Percentiles rank a stretch among this genome's conserved stretches.
Evolutionary conservation across 2,888 invertebrate species (phyloP).

Genomic region (Spisula solida): DNA sequence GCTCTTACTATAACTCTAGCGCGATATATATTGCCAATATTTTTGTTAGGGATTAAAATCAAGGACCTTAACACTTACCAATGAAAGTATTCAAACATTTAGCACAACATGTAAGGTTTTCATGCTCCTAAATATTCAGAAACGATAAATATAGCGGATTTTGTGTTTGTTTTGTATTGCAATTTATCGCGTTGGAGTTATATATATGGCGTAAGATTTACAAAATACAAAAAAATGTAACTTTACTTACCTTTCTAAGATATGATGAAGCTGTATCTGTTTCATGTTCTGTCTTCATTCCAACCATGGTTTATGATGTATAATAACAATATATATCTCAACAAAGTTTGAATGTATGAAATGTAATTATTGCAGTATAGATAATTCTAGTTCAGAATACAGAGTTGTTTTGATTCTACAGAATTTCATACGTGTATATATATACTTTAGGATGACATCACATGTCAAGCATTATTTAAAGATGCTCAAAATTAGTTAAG

Average conservation of each 20-base stretch:
- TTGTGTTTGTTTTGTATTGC: too few species aligned
- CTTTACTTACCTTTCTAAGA: conserved; percentile 37
- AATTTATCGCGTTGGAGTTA: too few species aligned
- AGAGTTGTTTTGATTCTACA: background rate
- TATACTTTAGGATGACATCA: background rate
- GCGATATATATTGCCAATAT: too few species aligned
- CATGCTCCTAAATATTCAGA: too few species aligned
- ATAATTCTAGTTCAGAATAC: background rate
- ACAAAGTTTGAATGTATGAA: background rate
- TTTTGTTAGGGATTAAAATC: too few species aligned
- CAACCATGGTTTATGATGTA: conserved; percentile 36
- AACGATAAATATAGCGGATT: too few species aligned
- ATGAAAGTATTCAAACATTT: too few species aligned
- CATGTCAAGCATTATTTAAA: background rate
- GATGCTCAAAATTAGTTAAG: conserved; percentile 32
- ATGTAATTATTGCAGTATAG: background rate
- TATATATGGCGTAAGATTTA: background rate
- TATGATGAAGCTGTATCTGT: conserved; percentile 24
- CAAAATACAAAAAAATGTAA: background rate
- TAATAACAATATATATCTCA: background rate
- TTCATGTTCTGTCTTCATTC: background rate
- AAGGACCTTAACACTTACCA: too few species aligned
- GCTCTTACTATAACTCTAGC: too few species aligned
- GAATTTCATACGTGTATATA: background rate
- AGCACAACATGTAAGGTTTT: too few species aligned